These are phyloP conservation scores for Percopsis transmontana DNA, from an alignment of 2,113 vertebrate species.

Conservation along the genomic window DNA sequence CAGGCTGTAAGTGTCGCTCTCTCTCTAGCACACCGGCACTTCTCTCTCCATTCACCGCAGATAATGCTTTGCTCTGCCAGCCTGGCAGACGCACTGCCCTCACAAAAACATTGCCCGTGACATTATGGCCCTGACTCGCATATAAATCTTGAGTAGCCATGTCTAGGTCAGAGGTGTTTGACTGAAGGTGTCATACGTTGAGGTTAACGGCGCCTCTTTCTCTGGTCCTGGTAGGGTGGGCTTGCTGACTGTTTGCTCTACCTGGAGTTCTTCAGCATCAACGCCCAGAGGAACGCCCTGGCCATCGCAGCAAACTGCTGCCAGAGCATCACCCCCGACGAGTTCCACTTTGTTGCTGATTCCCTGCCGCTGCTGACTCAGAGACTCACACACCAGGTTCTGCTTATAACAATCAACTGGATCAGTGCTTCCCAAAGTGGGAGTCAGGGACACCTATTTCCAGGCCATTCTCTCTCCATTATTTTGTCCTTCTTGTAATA, in stretches of 20 bases:
- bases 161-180: no score
- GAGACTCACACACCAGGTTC: constrained; percentile 97
- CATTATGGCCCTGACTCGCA: not conserved
- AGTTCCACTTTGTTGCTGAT: constrained; percentile 99
- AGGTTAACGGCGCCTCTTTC: not conserved
- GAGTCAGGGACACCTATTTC: no score
- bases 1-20: constrained; percentile 88
- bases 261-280: constrained; percentile 99
- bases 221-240: constrained; percentile 81
- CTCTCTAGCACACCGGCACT: not conserved
- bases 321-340: constrained; percentile 97
- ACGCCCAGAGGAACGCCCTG: constrained; percentile 97
- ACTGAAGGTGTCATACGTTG: no score
- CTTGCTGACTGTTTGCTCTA: constrained; percentile 96
- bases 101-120: no score
- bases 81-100: not conserved
- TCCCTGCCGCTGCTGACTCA: constrained; percentile 96
- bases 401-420: not conserved
- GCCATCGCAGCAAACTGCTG: constrained; percentile 99
- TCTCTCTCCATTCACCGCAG: not conserved
- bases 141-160: no score
- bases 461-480: no score
- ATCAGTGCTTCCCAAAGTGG: no score
- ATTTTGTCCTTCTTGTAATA: no score
- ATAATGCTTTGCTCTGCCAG: not conserved